Conservation (phyloP, 2,888 invertebrate genomes). For the Sabatieria punctata region DNA sequence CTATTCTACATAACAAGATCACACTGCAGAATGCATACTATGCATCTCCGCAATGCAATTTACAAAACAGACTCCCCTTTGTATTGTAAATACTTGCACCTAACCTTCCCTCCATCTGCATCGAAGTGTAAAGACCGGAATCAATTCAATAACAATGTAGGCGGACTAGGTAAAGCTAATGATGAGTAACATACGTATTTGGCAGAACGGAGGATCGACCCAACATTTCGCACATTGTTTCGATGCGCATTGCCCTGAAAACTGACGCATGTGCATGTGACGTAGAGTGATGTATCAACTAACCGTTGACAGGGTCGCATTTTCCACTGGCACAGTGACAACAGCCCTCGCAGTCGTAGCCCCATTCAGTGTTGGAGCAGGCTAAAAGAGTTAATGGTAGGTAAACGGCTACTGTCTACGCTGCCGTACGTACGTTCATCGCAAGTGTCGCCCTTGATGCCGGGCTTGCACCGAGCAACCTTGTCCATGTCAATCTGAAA, state of each 20-base stretch:
- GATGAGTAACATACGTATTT: conserved; percentile 17
- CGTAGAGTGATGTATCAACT: conserved; percentile 16
- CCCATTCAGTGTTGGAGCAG: conserved; percentile 26
- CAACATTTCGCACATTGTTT: conserved; percentile 22
- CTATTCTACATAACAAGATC: too few relatives aligned
- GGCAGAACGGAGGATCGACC: conserved; percentile 19
- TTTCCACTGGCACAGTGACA: conserved; percentile 25
- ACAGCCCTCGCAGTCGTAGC: conserved; percentile 26
- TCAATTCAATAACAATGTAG: too few relatives aligned
- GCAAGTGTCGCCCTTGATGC: conserved; percentile 30
- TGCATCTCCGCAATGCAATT: too few relatives aligned
- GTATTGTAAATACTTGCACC: too few relatives aligned
- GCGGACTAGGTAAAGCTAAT: too few relatives aligned
- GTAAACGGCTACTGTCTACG: neutral
- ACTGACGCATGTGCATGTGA: too few relatives aligned
- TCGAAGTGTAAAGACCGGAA: too few relatives aligned
- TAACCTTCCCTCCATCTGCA: too few relatives aligned
- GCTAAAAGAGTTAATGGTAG: conserved; percentile 13
- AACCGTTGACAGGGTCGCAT: conserved; percentile 24
- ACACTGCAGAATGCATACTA: too few relatives aligned
- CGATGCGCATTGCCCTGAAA: too few relatives aligned
- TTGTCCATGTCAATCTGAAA: conserved; percentile 21
- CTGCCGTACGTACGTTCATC: conserved; percentile 13
- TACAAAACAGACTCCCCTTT: too few relatives aligned
- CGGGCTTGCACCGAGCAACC: conserved; percentile 26